A percentile compares a stretch with the other conserved stretches of the same genome.
Conservation (phyloP, 2,113 vertebrate genomes). For the Otis tarda region DNA sequence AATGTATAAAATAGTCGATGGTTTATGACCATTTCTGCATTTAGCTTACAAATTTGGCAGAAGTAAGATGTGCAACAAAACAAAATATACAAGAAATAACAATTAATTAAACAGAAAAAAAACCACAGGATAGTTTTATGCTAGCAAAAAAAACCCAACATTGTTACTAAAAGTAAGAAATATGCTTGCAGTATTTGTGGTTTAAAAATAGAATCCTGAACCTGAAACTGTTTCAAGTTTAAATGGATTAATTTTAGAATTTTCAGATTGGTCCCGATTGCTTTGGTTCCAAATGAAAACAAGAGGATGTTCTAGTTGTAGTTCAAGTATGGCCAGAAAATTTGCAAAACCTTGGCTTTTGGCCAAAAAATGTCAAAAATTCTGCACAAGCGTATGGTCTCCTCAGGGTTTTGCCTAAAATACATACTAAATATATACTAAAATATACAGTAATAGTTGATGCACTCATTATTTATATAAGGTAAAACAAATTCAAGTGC, state of each 20-base stretch:
- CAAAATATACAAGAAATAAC: not conserved
- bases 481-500: not conserved
- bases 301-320: not conserved
- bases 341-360: not conserved
- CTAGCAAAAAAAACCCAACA: not conserved
- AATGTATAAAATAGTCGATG: not conserved
- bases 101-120: not conserved
- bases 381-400: not conserved
- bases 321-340: not conserved
- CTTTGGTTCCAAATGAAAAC: not conserved
- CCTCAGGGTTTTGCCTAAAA: not conserved
- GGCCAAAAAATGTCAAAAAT: not conserved
- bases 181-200: not conserved
- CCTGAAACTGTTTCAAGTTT: not conserved
- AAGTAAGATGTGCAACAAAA: not conserved
- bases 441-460: not conserved
- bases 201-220: not conserved
- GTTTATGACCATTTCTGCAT: not conserved
- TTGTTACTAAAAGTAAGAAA: not conserved
- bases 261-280: not conserved
- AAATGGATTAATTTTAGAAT: not conserved
- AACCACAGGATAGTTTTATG: not conserved
- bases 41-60: not conserved
- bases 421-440: not conserved
- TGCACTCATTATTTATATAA: constrained; percentile 41